Evolutionary conservation across 2,113 vertebrate species (phyloP), one percentile per base, ranked within the genome.

Genomic region (Arenaria interpres): DNA sequence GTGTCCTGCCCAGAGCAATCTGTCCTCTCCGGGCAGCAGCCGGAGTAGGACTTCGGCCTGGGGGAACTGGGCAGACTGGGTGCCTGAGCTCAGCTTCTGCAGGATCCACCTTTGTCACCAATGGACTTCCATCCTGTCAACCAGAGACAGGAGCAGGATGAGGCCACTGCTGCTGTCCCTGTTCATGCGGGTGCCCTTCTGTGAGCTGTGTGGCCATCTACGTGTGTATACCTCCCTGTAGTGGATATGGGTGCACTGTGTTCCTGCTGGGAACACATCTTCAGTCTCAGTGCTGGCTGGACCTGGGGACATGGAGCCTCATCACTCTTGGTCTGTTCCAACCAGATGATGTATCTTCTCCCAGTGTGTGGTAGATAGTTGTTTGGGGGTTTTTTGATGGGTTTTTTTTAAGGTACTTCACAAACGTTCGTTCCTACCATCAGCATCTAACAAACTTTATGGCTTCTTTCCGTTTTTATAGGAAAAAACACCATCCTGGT

Each of bases 141-240:
- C 28, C 64, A 56, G 54, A 73, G 86, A 14, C 4, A 6, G 86
- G 50, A 82, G 39, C 22, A 14, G 46, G 37, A 4, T 54, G 39
- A 56, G 56, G 57, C 57, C 35, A 1, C 33, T 37, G 46, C 67
- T 79, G 37, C 43, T 82, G 41, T 43, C 51, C 0, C 0, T 43
- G 18, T 51, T n/a, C 21, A 7, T 3, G 10, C 12, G 50, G 39
- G 43, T 37, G 27, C 75, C 80, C 45, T 10, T 28, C 30, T 43
- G 56, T 45, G 50, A 14, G 33, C 62, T 1, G 1, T 32, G 63
- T 59, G 32, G n/a, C 30, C n/a, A 73, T 15, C 27, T 25, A 10
- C 0, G 0, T 12, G 1, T 11, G 2, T 32, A 0, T 14, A 20
- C 5, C 0, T 33, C 2, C 2, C 0, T 3, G 17, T 12, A 17